Conservation (phyloP, 1,140 invertebrate genomes). For the Muscidifurax raptorellus region DNA sequence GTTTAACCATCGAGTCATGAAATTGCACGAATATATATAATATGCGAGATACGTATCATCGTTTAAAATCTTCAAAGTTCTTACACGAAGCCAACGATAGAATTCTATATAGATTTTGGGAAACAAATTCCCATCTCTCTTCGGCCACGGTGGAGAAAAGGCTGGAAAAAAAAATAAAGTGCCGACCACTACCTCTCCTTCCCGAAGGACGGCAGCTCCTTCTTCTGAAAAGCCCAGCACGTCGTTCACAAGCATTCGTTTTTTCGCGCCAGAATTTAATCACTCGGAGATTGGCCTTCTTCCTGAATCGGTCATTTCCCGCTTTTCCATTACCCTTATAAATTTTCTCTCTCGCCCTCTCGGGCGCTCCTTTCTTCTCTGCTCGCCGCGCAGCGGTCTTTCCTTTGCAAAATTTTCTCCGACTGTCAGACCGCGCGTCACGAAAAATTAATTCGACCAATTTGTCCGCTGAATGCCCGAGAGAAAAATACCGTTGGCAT, state of each 20-base stretch:
- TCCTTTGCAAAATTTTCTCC: constrained; percentile 38
- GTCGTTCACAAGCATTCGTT: constrained; percentile 16
- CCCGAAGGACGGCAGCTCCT: too few relatives aligned
- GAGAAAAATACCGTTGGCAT: constrained; percentile 45
- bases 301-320: constrained; percentile 48
- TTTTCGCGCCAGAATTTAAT: constrained; percentile 45
- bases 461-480: constrained; percentile 47
- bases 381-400: not conserved
- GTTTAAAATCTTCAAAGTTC: too few relatives aligned
- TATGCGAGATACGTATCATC: too few relatives aligned
- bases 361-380: not conserved
- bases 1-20: too few relatives aligned
- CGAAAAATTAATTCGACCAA: constrained; percentile 57
- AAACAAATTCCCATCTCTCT: too few relatives aligned
- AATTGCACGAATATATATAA: too few relatives aligned
- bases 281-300: constrained; percentile 44
- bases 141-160: not conserved
- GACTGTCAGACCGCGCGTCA: constrained; percentile 28
- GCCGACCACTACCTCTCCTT: too few relatives aligned
- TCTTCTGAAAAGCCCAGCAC: not conserved
- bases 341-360: constrained; percentile 19
- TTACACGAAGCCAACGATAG: too few relatives aligned
- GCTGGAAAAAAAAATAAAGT: not conserved
- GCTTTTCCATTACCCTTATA: constrained; percentile 46
- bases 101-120: too few relatives aligned